phyloP scores from a whole-genome alignment of 2,888 invertebrate genomes.

The Campaea margaritaria region DNA sequence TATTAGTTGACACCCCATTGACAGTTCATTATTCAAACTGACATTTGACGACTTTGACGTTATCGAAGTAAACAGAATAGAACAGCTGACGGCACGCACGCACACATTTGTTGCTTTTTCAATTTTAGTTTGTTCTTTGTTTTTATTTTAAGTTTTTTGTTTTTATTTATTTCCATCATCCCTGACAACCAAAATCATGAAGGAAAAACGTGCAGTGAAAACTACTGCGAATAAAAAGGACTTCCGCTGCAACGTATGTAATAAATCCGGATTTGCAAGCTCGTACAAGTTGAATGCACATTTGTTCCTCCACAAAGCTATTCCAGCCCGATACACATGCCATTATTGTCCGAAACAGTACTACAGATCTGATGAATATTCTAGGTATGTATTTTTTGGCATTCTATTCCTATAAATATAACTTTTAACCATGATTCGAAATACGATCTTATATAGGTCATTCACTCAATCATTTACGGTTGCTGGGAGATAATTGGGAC shows the following conservation, averaged over 20 bases:
- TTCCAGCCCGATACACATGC: constrained; percentile 59
- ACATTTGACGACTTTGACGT: background rate
- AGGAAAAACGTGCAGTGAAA: constrained; percentile 15
- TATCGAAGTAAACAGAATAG: no score
- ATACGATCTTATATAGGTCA: no score
- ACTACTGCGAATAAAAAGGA: constrained; percentile 34
- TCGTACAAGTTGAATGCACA: constrained; percentile 53
- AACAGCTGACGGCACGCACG: no score
- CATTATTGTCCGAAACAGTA: constrained; percentile 58
- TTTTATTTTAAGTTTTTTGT: background rate
- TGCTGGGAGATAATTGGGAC: no score
- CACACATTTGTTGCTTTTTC: no score
- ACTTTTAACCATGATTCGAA: no score
- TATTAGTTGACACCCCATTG: background rate
- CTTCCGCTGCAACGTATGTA: constrained; percentile 55
- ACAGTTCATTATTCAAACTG: background rate
- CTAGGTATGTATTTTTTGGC: constrained; percentile 8
- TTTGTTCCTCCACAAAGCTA: constrained; percentile 60
- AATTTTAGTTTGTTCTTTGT: no score
- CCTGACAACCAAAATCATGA: constrained; percentile 21
- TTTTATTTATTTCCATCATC: background rate
- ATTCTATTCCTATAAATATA: background rate
- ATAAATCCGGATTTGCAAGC: constrained; percentile 53
- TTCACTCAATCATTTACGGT: no score
- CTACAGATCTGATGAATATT: constrained; percentile 61